Percentiles rank a stretch among this genome's conserved stretches.
These are phyloP conservation scores for Pimephales promelas DNA, from an alignment of 2,113 vertebrate species.

Conservation along the genomic window DNA sequence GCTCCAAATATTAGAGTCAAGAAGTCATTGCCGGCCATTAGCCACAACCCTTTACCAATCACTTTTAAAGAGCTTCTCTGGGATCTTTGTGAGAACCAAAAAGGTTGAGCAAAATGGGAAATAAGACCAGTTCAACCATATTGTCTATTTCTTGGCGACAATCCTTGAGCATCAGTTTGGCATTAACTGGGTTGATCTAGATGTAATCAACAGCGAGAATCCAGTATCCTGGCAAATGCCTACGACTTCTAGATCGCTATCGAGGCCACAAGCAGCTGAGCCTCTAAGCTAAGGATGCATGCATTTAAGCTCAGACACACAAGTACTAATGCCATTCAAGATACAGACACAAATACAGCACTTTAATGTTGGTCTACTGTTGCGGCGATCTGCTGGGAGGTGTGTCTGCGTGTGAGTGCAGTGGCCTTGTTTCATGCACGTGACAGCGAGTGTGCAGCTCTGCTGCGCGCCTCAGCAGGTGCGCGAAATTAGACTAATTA, in stretches of 20 bases:
- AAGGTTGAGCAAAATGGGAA: neutral
- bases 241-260: no score
- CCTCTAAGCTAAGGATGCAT: slow-evolving; percentile 25
- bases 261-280: neutral
- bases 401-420: no score
- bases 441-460: no score
- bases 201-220: neutral
- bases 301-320: slow-evolving; percentile 32
- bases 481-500: no score
- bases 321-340: slow-evolving; percentile 23
- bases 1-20: slow-evolving; percentile 12
- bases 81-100: slow-evolving; percentile 14
- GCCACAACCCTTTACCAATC: slow-evolving; percentile 25
- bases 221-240: slow-evolving; percentile 7
- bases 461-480: no score
- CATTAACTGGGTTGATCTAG: slow-evolving; percentile 30
- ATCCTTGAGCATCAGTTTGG: slow-evolving; percentile 47
- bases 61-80: slow-evolving; percentile 46
- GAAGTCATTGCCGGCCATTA: slow-evolving; percentile 28
- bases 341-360: neutral
- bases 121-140: slow-evolving; percentile 38
- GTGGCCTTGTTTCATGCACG: no score
- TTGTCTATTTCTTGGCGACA: slow-evolving; percentile 37
- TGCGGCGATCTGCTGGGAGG: no score
- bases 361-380: neutral